phyloP scores from a whole-genome alignment of 1,140 invertebrate species.

The Bombus vancouverensis region DNA sequence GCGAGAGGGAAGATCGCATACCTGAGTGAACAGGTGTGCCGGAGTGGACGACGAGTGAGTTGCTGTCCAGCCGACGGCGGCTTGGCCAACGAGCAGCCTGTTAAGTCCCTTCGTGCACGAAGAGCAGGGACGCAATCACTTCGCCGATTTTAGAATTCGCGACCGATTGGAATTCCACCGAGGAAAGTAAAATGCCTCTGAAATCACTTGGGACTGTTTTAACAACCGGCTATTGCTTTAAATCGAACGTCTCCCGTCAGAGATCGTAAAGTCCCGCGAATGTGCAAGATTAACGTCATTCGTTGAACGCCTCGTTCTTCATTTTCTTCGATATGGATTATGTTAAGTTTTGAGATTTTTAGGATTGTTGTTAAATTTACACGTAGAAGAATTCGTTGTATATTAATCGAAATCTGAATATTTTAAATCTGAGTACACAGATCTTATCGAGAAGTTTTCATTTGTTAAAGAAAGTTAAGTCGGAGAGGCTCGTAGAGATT shows the following conservation, averaged over 20 bases:
- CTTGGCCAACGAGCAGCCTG: conserved; percentile 59
- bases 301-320: background rate
- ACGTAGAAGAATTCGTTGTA: background rate
- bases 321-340: no score
- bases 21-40: conserved; percentile 71
- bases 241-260: background rate
- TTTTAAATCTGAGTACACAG: background rate
- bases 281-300: background rate
- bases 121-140: conserved; percentile 57
- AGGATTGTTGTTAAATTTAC: background rate
- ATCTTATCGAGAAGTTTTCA: no score
- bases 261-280: background rate
- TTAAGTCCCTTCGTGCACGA: conserved; percentile 58
- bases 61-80: conserved; percentile 55
- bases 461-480: background rate
- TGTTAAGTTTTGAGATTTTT: background rate
- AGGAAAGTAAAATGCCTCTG: conserved; percentile 39
- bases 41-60: conserved; percentile 56
- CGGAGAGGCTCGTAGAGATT: background rate
- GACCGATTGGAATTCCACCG: conserved; percentile 28
- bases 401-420: background rate
- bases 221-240: background rate
- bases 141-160: conserved; percentile 44
- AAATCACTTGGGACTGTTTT: background rate
- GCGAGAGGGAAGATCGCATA: conserved; percentile 61